Evolutionary conservation across 2,113 vertebrate species (phyloP), one percentile per base, ranked within the genome.

Genomic region (Sinocyclocheilus maitianheensis): DNA sequence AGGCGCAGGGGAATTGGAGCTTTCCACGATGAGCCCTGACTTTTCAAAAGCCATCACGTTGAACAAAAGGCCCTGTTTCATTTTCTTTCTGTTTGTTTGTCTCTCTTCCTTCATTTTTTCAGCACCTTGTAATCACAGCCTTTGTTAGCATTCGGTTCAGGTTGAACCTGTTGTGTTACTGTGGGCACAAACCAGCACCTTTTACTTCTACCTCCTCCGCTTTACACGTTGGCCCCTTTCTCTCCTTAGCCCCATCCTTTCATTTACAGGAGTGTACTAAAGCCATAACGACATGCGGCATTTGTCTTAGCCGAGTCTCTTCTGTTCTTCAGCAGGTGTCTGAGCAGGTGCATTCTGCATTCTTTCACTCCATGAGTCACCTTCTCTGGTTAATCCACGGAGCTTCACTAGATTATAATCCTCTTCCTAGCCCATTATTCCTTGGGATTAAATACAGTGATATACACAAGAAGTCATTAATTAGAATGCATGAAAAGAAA

Each of bases 81-180:
- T 91, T 92, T 90, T 77, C 89, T 89, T 83, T 74, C 75, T 78
- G 83, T 63, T 84, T 60, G 91, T 92, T 93, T 91, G 85, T 91
- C 89, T 89, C 89, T 89, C 91, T 91, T 92, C 89, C 92, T 92
- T 93, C 93, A 93, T 94, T 93, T 94, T 93, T 94, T 94, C 94
- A 95, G 93, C 92, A 90, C 91, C 93, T 92, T 90, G 92, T 93
- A 95, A 95, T 95, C 93, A 93, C 40, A 3, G 80, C 89, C 91
- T 92, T 92, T 93, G 94, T 94, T 94, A 92, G 94, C 91, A 92
- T 91, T 93, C 77, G 87, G 90, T 94, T 93, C 95, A 93, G 93
- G 95, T 95, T 92, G 91, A 87, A 95, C 95, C 93, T 90, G 94
- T 95, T 94, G 93, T 84, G 81, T 86, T 58, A 86, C 62, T 55